Evolutionary conservation across 2,888 invertebrate genomes (phyloP), one percentile per base, ranked within the genome.

Genomic region (Ganaspis brasiliensis): DNA sequence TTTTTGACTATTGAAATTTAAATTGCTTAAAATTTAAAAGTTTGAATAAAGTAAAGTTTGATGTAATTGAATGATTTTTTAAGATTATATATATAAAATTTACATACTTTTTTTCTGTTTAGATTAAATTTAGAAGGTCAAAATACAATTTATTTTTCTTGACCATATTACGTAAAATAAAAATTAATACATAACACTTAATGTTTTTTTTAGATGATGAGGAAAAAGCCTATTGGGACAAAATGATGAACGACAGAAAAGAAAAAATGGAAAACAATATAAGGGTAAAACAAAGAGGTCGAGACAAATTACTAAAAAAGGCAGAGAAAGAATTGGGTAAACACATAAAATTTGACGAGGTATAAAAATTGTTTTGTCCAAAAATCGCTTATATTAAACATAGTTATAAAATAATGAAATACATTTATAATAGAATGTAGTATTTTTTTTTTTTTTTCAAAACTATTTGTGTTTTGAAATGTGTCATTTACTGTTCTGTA

Each of bases 141-240:
- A n/a, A n/a, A n/a, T n/a, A n/a, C n/a, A n/a, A n/a, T n/a, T n/a
- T n/a, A n/a, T n/a, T n/a, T n/a, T n/a, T n/a, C n/a, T n/a, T n/a
- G n/a, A n/a, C n/a, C n/a, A n/a, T n/a, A n/a, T n/a, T n/a, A n/a
- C n/a, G n/a, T n/a, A n/a, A n/a, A n/a, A n/a, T n/a, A n/a, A n/a
- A n/a, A n/a, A n/a, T n/a, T n/a, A n/a, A n/a, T n/a, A n/a, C n/a
- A n/a, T n/a, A n/a, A n/a, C n/a, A n/a, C n/a, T n/a, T n/a, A n/a
- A n/a, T n/a, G n/a, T n/a, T n/a, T 12, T 84, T 95, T 74, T 84
- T 91, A 81, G 96, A 95, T 0, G 93, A 94, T 1, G 95, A 95
- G 79, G 98, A 98, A 89, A 92, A 93, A 49, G 91, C 92, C 24
- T 98, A 98, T 91, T 98, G 98, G 97, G 91, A 94, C 19, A 96